phyloP scores from a whole-genome alignment of 2,888 invertebrate genomes.

The Chymomyza fuscimana region DNA sequence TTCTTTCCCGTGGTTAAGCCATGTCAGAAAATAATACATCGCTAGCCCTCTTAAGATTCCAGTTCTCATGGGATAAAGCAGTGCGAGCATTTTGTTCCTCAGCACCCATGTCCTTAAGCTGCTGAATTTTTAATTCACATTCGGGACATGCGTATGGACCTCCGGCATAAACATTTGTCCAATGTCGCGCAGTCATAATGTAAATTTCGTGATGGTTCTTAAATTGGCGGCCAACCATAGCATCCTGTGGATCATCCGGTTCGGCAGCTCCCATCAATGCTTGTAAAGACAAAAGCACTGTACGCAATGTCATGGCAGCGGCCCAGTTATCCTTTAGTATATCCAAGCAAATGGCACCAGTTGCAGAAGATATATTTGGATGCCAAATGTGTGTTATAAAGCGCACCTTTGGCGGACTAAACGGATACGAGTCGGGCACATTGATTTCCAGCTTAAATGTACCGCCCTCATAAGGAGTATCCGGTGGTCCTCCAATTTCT shows the following conservation, averaged over 20 bases:
- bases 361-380: slow-evolving; percentile 99
- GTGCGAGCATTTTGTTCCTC: slow-evolving; percentile 93
- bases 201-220: slow-evolving; percentile 94
- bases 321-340: slow-evolving; percentile 99
- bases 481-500: slow-evolving; percentile 98
- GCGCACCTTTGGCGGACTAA: slow-evolving; percentile 98
- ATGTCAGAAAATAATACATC: slow-evolving; percentile 80
- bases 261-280: slow-evolving; percentile 95
- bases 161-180: slow-evolving; percentile 97
- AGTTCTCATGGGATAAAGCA: slow-evolving; percentile 94
- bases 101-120: slow-evolving; percentile 96
- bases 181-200: slow-evolving; percentile 94
- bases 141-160: slow-evolving; percentile 88
- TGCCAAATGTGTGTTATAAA: slow-evolving; percentile 99
- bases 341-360: slow-evolving; percentile 98
- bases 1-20: too few species aligned
- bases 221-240: slow-evolving; percentile 98
- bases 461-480: slow-evolving; percentile 99
- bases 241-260: slow-evolving; percentile 96
- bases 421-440: slow-evolving; percentile 99
- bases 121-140: slow-evolving; percentile 92
- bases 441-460: slow-evolving; percentile 96
- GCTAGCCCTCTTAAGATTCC: slow-evolving; percentile 95
- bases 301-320: slow-evolving; percentile 98
- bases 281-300: slow-evolving; percentile 96